phyloP scores from a whole-genome alignment of 1,140 invertebrate species.

The Phymastichus coffea region DNA sequence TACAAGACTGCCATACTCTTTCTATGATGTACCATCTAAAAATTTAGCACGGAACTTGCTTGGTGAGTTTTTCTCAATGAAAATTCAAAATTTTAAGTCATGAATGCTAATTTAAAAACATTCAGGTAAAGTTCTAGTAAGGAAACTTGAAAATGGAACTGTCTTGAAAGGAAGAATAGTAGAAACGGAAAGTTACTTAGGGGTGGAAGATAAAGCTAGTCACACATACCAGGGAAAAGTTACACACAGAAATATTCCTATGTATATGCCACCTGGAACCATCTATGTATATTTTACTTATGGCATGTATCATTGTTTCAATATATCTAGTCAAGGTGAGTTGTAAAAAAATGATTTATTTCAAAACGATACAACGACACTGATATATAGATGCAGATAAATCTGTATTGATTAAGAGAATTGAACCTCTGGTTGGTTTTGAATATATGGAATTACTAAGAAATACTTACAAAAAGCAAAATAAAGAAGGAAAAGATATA shows the following conservation, averaged over 20 bases:
- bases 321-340: slow-evolving; percentile 74
- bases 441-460: slow-evolving; percentile 58
- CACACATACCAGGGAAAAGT: slow-evolving; percentile 67
- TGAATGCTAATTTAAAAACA: neutral
- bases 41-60: slow-evolving; percentile 63
- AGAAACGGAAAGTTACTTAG: slow-evolving; percentile 79
- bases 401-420: slow-evolving; percentile 66
- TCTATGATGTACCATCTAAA: slow-evolving; percentile 53
- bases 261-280: slow-evolving; percentile 82
- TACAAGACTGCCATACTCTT: slow-evolving; percentile 41
- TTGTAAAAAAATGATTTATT: neutral
- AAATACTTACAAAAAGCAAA: slow-evolving; percentile 38
- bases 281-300: slow-evolving; percentile 80
- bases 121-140: slow-evolving; percentile 62
- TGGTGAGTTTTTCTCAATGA: slow-evolving; percentile 50
- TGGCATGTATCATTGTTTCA: slow-evolving; percentile 82
- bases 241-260: slow-evolving; percentile 70
- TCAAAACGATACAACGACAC: neutral
- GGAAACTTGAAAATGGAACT: slow-evolving; percentile 57
- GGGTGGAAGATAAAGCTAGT: slow-evolving; percentile 71
- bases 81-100: neutral
- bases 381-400: slow-evolving; percentile 59
- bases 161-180: slow-evolving; percentile 69
- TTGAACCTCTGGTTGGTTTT: slow-evolving; percentile 67
- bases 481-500: slow-evolving; percentile 30